A percentile compares a stretch with the other conserved stretches of the same genome.
phyloP scores from a whole-genome alignment of 2,113 vertebrate species.

The Notechis scutatus region DNA sequence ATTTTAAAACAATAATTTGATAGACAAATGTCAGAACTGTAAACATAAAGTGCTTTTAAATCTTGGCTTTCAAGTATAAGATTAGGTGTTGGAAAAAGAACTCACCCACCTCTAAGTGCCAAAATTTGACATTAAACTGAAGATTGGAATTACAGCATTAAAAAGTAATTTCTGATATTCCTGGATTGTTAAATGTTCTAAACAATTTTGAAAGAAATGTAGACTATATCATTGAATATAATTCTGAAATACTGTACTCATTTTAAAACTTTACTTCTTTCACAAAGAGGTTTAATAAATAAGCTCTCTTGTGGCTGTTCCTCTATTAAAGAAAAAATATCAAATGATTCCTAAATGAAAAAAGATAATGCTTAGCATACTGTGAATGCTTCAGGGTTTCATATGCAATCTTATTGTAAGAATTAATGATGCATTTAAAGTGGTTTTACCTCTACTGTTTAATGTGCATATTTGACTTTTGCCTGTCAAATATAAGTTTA shows the following conservation, averaged over 20 bases:
- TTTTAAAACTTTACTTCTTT: constrained; percentile 30
- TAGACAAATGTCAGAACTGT: background rate
- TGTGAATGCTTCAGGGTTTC: constrained; percentile 15
- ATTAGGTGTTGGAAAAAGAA: background rate
- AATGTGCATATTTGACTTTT: constrained; percentile 1
- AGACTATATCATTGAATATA: constrained; percentile 29
- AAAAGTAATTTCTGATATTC: constrained; percentile 15
- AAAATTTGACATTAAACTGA: background rate
- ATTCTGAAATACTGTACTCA: constrained; percentile 45
- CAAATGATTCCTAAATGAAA: constrained; percentile 21
- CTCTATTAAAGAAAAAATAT: constrained; percentile 46
- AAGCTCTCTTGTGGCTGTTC: constrained; percentile 14
- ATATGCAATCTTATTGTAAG: constrained; percentile 1
- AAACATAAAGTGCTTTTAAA: background rate
- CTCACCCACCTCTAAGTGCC: constrained; percentile 15
- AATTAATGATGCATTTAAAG: constrained; percentile 10
- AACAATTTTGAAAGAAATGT: constrained; percentile 21
- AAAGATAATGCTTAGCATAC: constrained; percentile 35
- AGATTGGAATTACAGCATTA: constrained; percentile 25
- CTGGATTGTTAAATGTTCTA: constrained; percentile 12
- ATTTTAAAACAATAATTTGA: background rate
- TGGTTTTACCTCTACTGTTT: constrained; percentile 26
- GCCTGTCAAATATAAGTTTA: constrained; percentile 17
- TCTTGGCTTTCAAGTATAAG: background rate
- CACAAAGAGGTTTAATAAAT: constrained; percentile 50